These are phyloP conservation scores for Lycophotia porphyrea DNA, from an alignment of 2,888 invertebrate genomes.

Conservation along the genomic window DNA sequence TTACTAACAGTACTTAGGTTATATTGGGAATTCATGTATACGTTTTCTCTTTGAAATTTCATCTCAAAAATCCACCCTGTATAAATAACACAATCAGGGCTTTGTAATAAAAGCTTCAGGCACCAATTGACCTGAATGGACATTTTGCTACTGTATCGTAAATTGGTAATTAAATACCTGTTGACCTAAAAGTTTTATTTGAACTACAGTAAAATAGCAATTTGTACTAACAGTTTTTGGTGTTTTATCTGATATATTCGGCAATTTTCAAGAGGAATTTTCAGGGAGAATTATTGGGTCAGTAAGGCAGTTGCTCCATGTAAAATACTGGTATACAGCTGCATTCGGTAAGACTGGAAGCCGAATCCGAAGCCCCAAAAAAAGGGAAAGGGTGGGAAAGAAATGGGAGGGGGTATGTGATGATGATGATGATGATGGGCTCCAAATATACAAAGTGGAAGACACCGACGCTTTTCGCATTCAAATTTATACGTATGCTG, in stretches of 20 bases:
- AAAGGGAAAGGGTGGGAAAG: neutral
- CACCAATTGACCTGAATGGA: slow-evolving; percentile 19
- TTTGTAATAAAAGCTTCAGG: slow-evolving; percentile 16
- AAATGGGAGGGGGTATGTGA: no score
- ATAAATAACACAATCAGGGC: slow-evolving; percentile 14
- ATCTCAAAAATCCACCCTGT: neutral
- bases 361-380: neutral
- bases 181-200: slow-evolving; percentile 22
- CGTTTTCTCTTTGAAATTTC: neutral
- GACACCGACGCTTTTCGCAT: no score
- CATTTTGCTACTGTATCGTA: slow-evolving; percentile 22
- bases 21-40: neutral
- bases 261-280: neutral
- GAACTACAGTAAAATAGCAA: slow-evolving; percentile 3
- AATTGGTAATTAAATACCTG: slow-evolving; percentile 36
- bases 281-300: neutral
- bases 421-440: neutral
- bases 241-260: slow-evolving; percentile 1
- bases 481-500: no score
- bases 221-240: neutral
- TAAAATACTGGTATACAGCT: neutral
- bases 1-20: no score
- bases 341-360: neutral
- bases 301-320: neutral
- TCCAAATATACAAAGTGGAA: no score